A percentile compares a stretch with the other conserved stretches of the same genome.
phyloP scores from a whole-genome alignment of 2,888 invertebrate species.

The Dione juno region DNA sequence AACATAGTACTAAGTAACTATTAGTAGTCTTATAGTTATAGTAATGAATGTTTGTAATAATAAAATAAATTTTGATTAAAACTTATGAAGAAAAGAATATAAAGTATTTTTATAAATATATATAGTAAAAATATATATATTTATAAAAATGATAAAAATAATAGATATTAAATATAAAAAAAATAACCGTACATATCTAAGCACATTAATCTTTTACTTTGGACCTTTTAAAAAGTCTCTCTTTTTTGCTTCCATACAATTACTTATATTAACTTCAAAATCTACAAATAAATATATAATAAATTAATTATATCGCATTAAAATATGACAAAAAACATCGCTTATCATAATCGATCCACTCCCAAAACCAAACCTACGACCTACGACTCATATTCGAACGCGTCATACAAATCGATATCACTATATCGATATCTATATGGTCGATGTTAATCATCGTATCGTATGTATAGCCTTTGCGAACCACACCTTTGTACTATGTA shows the following conservation, averaged over 20 bases:
- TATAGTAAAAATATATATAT: no score
- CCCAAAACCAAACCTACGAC: slow-evolving; percentile 1
- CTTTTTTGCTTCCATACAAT: no score
- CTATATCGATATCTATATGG: slow-evolving; percentile 6
- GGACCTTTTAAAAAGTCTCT: no score
- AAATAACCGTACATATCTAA: no score
- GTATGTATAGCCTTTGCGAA: slow-evolving; percentile 6
- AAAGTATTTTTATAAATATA: background rate
- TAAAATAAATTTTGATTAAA: background rate
- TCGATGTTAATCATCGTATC: slow-evolving; percentile 13
- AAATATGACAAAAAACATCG: background rate
- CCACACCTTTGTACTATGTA: slow-evolving; percentile 11
- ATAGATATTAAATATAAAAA: no score
- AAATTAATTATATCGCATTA: no score
- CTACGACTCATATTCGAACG: background rate
- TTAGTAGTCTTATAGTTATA: no score
- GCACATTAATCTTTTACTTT: no score
- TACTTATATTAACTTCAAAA: no score
- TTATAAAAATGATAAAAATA: no score
- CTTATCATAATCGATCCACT: background rate
- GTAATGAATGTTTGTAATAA: background rate
- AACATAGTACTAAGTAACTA: background rate
- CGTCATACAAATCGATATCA: slow-evolving; percentile 13
- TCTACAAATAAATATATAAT: no score
- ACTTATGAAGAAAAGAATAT: background rate